Evolutionary conservation across 2,888 invertebrate species (phyloP).

Genomic region (Melanotus villosus): DNA sequence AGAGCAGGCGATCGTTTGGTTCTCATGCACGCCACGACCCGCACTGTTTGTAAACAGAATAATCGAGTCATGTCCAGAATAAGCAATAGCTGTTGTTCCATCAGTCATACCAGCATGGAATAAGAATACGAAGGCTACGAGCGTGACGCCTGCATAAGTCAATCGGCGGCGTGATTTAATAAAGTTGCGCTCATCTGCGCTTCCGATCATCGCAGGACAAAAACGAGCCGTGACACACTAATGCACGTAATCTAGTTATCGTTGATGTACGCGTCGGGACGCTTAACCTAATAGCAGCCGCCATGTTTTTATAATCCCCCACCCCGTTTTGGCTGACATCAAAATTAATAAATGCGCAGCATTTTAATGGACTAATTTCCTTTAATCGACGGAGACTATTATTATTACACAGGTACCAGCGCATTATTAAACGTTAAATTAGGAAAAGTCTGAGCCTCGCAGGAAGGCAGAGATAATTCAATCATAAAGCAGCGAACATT

Average conservation of each 20-base stretch:
- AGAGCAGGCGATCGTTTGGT: slow-evolving; percentile 46
- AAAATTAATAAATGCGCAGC: slow-evolving; percentile 53
- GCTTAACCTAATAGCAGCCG: slow-evolving; percentile 56
- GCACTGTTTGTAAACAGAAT: slow-evolving; percentile 67
- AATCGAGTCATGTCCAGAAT: slow-evolving; percentile 66
- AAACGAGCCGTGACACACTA: slow-evolving; percentile 63
- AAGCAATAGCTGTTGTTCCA: slow-evolving; percentile 58
- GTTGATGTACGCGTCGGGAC: slow-evolving; percentile 54
- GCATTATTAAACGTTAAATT: slow-evolving; percentile 49
- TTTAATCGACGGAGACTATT: slow-evolving; percentile 51
- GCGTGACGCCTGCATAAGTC: slow-evolving; percentile 45
- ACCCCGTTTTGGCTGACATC: slow-evolving; percentile 48
- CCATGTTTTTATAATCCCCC: slow-evolving; percentile 55
- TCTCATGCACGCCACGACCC: slow-evolving; percentile 64
- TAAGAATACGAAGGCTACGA: slow-evolving; percentile 41
- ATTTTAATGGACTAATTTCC: slow-evolving; percentile 54
- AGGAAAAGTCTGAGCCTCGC: slow-evolving; percentile 46
- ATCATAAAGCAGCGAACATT: slow-evolving; percentile 50
- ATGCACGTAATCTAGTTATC: slow-evolving; percentile 64
- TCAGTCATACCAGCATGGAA: slow-evolving; percentile 45
- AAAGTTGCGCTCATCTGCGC: slow-evolving; percentile 52
- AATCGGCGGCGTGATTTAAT: slow-evolving; percentile 55
- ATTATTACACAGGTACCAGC: slow-evolving; percentile 53
- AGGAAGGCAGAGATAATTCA: slow-evolving; percentile 52
- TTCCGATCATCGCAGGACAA: slow-evolving; percentile 55